Conservation (phyloP, 2,113 vertebrate genomes). For the Casuarius casuarius region DNA sequence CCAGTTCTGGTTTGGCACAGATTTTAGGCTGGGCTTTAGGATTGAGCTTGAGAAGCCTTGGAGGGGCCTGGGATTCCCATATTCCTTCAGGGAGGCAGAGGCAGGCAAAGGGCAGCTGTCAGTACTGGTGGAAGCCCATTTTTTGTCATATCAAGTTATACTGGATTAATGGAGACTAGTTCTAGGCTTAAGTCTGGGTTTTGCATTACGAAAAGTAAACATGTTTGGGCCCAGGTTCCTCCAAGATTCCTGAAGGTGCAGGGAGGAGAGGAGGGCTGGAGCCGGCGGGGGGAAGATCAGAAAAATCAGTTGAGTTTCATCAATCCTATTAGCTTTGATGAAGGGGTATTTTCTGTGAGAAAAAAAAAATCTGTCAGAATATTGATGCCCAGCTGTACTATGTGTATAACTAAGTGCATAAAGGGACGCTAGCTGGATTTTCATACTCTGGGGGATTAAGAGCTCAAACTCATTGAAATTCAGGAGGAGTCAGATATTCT, state of each 20-base stretch:
- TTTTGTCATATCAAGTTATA: not conserved
- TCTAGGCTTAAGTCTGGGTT: not conserved
- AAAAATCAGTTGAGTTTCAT: not conserved
- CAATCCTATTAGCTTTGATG: not conserved
- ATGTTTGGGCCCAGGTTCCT: not conserved
- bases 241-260: not conserved
- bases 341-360: not conserved
- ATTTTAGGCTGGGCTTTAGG: not conserved
- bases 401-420: not conserved
- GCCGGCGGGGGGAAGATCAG: not conserved
- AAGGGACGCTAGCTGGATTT: not conserved
- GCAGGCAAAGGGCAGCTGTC: not conserved
- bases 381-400: not conserved
- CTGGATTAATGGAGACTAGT: not conserved
- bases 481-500: not conserved
- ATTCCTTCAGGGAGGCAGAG: not conserved
- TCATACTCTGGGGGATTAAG: slow-evolving; percentile 23
- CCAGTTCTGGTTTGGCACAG: not conserved
- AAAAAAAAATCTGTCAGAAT: not conserved
- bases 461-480: slow-evolving; percentile 26
- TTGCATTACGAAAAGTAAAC: not conserved
- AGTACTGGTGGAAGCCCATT: not conserved
- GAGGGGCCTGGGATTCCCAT: rapidly evolving
- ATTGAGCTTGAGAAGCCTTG: not conserved
- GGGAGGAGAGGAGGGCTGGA: not conserved